These are phyloP conservation scores for Leptinotarsa juncta DNA, from an alignment of 2,888 invertebrate genomes.

Conservation along the genomic window DNA sequence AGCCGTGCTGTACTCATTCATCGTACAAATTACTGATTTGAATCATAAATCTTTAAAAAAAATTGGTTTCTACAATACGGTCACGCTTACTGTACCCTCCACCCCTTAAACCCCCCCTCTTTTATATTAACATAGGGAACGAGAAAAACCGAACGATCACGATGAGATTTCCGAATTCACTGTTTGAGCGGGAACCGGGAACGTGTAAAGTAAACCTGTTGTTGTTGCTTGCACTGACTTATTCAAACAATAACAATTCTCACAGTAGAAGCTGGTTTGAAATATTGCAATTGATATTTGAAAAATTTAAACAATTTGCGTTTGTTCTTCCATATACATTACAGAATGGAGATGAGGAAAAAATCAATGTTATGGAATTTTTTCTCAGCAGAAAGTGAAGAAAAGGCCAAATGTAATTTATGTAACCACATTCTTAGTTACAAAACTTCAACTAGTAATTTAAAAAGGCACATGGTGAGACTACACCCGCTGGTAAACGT, in stretches of 20 bases:
- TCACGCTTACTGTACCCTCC: too few species aligned
- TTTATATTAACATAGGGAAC: not conserved
- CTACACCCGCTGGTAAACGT: not conserved
- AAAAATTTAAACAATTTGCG: not conserved
- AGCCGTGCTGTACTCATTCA: too few species aligned
- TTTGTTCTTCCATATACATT: not conserved
- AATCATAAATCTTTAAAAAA: too few species aligned
- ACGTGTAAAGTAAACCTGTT: not conserved
- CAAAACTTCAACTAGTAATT: slow-evolving; percentile 1
- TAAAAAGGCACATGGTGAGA: slow-evolving; percentile 6
- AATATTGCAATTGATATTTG: not conserved
- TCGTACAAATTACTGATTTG: too few species aligned
- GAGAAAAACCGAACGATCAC: not conserved
- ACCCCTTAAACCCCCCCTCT: too few species aligned
- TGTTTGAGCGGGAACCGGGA: not conserved
- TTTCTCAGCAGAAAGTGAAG: not conserved
- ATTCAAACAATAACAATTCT: not conserved
- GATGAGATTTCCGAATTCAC: not conserved
- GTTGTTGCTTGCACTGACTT: not conserved
- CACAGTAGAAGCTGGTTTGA: not conserved
- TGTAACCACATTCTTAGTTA: not conserved
- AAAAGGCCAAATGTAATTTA: slow-evolving; percentile 5
- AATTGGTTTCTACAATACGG: too few species aligned
- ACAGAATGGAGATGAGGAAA: not conserved
- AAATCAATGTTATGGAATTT: slow-evolving; percentile 2